Conservation (phyloP, 1,140 invertebrate genomes). For the Drosophila nebulosa region DNA sequence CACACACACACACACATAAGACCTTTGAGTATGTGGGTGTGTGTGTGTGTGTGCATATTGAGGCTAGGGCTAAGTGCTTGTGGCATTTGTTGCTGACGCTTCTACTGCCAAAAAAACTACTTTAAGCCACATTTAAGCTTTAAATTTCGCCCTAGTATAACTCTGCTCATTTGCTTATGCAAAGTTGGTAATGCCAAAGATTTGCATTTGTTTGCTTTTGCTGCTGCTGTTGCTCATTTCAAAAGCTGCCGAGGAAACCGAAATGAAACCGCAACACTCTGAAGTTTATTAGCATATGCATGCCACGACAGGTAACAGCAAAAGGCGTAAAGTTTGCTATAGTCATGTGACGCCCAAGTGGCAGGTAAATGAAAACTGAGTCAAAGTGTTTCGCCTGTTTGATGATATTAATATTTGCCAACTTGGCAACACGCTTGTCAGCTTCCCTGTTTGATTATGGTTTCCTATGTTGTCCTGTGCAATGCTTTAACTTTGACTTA, state of each 20-base stretch:
- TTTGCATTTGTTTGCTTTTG: constrained; percentile 53
- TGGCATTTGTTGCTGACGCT: constrained; percentile 37
- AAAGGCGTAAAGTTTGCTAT: constrained; percentile 25
- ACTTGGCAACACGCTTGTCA: constrained; percentile 12
- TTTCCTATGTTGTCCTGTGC: constrained; percentile 19
- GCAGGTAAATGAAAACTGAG: constrained; percentile 10
- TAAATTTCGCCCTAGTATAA: constrained; percentile 41
- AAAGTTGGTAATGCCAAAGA: constrained; percentile 32
- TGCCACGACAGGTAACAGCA: constrained; percentile 1
- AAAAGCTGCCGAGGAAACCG: constrained; percentile 36
- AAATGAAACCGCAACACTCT: constrained; percentile 58
- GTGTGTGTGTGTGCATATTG: constrained; percentile 18
- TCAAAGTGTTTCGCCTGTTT: constrained; percentile 36
- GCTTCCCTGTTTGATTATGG: constrained; percentile 6
- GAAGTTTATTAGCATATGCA: constrained; percentile 47
- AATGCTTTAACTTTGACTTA: background rate
- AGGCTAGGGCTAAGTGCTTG: constrained; percentile 58
- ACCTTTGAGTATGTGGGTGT: background rate
- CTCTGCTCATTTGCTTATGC: constrained; percentile 46
- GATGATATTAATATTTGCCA: constrained; percentile 54
- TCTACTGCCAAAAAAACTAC: constrained; percentile 24
- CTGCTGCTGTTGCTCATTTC: constrained; percentile 33
- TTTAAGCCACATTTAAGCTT: constrained; percentile 39
- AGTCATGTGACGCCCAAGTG: constrained; percentile 4
- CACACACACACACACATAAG: too few relatives aligned